phyloP scores from a whole-genome alignment of 2,113 vertebrate species.

The Hylia prasina region DNA sequence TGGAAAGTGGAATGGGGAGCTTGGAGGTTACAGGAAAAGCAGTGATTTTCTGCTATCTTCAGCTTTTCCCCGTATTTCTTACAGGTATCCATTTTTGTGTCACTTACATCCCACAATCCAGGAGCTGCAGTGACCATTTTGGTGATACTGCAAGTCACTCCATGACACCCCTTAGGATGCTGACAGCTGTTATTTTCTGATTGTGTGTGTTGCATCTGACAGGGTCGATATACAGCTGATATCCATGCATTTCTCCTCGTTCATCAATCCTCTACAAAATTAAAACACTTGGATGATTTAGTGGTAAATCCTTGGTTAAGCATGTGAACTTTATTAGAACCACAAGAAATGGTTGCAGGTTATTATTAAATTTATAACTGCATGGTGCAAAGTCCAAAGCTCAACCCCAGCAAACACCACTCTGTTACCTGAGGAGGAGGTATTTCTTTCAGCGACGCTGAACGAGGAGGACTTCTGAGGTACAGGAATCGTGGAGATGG shows the following conservation, averaged over 20 bases:
- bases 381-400: neutral
- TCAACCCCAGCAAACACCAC: neutral
- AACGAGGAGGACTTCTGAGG: rapidly evolving
- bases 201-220: neutral
- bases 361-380: neutral
- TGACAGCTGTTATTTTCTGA: neutral
- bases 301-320: neutral
- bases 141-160: neutral
- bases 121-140: neutral
- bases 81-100: neutral
- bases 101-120: neutral
- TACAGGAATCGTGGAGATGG: neutral
- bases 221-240: too few relatives aligned
- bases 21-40: neutral
- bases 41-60: neutral
- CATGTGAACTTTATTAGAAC: neutral
- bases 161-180: neutral
- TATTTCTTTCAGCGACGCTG: neutral
- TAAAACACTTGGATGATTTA: neutral
- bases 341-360: neutral
- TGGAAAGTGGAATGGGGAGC: neutral
- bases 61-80: neutral
- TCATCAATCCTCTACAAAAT: neutral
- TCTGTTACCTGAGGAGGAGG: neutral
- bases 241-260: neutral